Conservation (phyloP, 2,797 vertebrate genomes). For the Echiichthys vipera region DNA sequence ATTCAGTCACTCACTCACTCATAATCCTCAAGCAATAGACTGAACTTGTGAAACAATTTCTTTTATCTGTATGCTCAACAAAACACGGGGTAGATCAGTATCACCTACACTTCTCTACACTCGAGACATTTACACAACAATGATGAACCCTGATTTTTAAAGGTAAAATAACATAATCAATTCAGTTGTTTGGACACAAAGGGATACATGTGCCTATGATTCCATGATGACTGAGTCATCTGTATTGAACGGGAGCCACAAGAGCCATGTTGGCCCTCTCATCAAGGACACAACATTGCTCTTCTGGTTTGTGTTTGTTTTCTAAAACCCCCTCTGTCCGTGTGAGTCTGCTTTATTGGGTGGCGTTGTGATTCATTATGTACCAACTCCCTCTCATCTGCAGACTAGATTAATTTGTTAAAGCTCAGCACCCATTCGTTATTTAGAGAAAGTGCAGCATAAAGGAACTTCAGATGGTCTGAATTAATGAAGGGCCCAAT, state of each 20-base stretch:
- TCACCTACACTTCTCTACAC: background rate
- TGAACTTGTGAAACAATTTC: background rate
- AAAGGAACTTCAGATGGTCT: constrained; percentile 37
- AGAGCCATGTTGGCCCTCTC: constrained; percentile 35
- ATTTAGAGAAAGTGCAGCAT: constrained; percentile 26
- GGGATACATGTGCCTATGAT: constrained; percentile 18
- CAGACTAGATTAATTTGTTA: constrained; percentile 65
- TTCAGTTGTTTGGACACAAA: constrained; percentile 29
- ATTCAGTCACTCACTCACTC: background rate
- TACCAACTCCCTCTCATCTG: constrained; percentile 58
- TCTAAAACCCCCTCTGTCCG: constrained; percentile 20
- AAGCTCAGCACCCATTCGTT: constrained; percentile 59
- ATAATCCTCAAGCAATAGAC: background rate
- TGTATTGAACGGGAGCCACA: constrained; percentile 44
- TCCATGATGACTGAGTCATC: constrained; percentile 56
- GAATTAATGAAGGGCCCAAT: constrained; percentile 52
- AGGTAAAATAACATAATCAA: constrained; percentile 21
- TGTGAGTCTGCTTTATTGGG: constrained; percentile 48
- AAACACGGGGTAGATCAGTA: background rate
- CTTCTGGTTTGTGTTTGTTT: constrained; percentile 34
- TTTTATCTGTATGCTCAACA: constrained; percentile 17
- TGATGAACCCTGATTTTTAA: constrained; percentile 20
- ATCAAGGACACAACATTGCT: constrained; percentile 61
- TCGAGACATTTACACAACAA: background rate
- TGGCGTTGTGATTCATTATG: constrained; percentile 68